Evolutionary conservation across 2,797 vertebrate genomes (phyloP), one percentile per base, ranked within the genome.

Genomic region (Ibycter americanus): DNA sequence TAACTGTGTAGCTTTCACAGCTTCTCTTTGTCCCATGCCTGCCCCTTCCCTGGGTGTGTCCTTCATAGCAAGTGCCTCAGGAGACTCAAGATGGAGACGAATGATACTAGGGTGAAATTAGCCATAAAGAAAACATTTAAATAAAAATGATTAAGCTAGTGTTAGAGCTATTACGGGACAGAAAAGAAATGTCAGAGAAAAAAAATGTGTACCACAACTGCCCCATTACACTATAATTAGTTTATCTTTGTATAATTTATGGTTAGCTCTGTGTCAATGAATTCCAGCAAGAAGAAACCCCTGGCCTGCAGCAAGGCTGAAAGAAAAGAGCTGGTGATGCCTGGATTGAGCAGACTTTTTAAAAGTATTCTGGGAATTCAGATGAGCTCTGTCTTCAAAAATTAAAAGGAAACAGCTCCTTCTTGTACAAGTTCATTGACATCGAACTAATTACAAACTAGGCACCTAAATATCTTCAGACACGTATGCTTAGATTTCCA

Each of bases 171-270:
- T 96, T 97, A 97, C 65, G 80, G 67, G 38, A 92, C 91, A 85
- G 88, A 96, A 94, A 89, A 95, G 93, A 96, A 95, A 96, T 96
- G 97, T 97, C 97, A 97, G 86, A 94, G 91, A 66, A 95, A 97
- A 97, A 93, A 96, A 96, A 97, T 96, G 77, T 85, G 58, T 95
- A 95, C 82, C 49, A 49, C 23, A 51, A 96, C 91, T 96, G 91
- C 91, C 80, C 96, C 96, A 97, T 97, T 97, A 97, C 27, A 32
- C 86, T 83, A 94, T 96, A 97, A 97, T 97, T 97, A 95, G 96
- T 97, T 97, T 96, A 97, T 90, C 84, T 96, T 96, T 52, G 52
- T 88, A 62, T 97, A 97, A 97, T 97, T 97, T 93, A 97, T 92
- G 71, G 66, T 77, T 94, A 89, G 70, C 61, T 95, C 77, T 87